Percentiles rank a stretch among this genome's conserved stretches.
phyloP scores from a whole-genome alignment of 2,113 vertebrate species.

The rat (Rattus norvegicus) region GRCr8 NC_086035.1:38883501-38884000 shows the following conservation, averaged over 20 bases:
- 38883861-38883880: background rate
- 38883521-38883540: background rate
- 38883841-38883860: background rate
- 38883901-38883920: slow-evolving; percentile 17
- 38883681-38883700: background rate
- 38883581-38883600: background rate
- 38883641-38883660: background rate
- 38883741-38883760: background rate
- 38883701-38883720: slow-evolving; percentile 37
- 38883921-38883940: background rate
- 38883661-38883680: background rate
- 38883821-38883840: background rate
- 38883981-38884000: background rate
- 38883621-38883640: background rate
- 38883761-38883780: slow-evolving; percentile 18
- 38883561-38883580: background rate
- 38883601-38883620: background rate
- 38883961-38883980: slow-evolving; percentile 34
- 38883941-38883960: background rate
- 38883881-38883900: background rate
- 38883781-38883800: slow-evolving; percentile 47
- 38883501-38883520: slow-evolving; percentile 13
- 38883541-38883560: background rate
- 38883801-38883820: background rate
- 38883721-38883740: slow-evolving; percentile 36